Base-by-base conservation (phyloP, 2,888 invertebrate genomes). In the Entomobrya multifasciata region DNA sequence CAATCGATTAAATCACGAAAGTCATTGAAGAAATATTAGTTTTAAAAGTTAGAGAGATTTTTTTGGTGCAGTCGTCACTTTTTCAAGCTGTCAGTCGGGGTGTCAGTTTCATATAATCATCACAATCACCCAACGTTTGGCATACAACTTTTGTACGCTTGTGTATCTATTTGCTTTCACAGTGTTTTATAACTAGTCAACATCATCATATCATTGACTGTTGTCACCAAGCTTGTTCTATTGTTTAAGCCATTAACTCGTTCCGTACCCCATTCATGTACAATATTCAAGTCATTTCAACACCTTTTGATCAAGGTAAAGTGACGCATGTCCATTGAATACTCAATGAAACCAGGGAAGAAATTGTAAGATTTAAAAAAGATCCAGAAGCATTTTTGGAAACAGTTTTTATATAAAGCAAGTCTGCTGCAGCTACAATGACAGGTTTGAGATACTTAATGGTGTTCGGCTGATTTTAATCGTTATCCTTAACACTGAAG, bases 201-300 rank as follows among this genome's bases (percentile, higher is more conserved):
- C 0, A n/a, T 65, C 15, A 25, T 60, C 30, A 15, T 65, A n/a
- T 65, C 30, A 25, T 3, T 67, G 67, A 47, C 27, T 44, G n/a
- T 44, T 81, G 72, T 81, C 72, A 81, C 60, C 55, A 57, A 72
- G 55, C 72, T 81, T 70, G 70, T 81, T 60, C 55, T 55, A 80
- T 80, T 80, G 72, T 81, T 72, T 36, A 36, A 36, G 36, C 36
- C 4, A 36, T 36, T 8, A 8, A 36, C 36, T 72, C 57, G 44
- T 60, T 60, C 81, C 81, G 72, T 81, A n/a, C 81, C 72, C 81
- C 44, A 81, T 81, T 81, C 72, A 72, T 81, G 81, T 72, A 15
- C 27, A 81, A 55, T 41, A 57, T 41, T 81, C 72, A 60, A 81
- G 41, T 81, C 36, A 78, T 44, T 72, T 72, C 83, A 76, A 65